Evolutionary conservation across 2,113 vertebrate genomes (phyloP).

Genomic region (Sialia sialis): DNA sequence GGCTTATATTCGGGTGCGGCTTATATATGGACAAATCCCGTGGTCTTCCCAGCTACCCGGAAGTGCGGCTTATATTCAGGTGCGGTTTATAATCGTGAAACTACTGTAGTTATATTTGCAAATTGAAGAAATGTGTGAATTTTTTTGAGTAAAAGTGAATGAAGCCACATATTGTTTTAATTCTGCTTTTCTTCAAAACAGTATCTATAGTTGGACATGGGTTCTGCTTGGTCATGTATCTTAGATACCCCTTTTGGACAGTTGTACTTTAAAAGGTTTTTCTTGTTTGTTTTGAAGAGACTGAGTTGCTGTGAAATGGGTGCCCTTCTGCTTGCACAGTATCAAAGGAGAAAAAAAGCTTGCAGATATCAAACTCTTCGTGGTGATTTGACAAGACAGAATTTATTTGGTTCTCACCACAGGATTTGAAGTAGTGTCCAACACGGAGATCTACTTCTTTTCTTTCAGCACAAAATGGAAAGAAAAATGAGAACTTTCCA

Average conservation of each 20-base stretch:
- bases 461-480: too few species aligned
- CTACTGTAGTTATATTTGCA: neutral
- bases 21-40: too few species aligned
- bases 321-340: neutral
- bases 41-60: too few species aligned
- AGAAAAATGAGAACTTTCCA: neutral
- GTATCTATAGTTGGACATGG: neutral
- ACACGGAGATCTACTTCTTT: neutral
- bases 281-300: neutral
- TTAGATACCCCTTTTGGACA: neutral
- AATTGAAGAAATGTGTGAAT: neutral
- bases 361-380: neutral
- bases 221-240: neutral
- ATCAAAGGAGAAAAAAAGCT: neutral
- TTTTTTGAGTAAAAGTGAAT: neutral
- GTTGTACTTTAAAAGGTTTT: neutral
- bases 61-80: too few species aligned
- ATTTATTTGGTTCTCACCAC: neutral
- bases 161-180: neutral
- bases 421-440: neutral
- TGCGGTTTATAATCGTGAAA: too few species aligned
- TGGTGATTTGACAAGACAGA: neutral
- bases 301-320: neutral
- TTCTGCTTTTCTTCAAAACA: neutral
- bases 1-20: too few species aligned